Evolutionary conservation across 2,113 vertebrate species (phyloP).

Genomic region (Periophthalmus modestus): DNA sequence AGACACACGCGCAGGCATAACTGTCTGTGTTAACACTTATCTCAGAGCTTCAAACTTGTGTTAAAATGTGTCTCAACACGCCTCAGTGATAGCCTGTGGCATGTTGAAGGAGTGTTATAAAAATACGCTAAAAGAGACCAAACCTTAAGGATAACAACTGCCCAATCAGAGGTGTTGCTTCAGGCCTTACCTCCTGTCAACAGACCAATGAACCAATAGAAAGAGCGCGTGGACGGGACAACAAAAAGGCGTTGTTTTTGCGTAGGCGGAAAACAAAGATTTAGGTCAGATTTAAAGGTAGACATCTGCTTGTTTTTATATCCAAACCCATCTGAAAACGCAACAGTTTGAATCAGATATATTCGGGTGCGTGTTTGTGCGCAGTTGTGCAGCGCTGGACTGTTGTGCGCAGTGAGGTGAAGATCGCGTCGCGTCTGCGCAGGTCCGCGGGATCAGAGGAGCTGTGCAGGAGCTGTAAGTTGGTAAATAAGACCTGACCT

Average conservation of each 20-base stretch:
- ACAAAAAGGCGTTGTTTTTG: background rate
- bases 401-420: background rate
- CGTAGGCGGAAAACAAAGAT: background rate
- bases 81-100: background rate
- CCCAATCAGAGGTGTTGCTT: slow-evolving; percentile 38
- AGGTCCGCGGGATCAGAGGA: slow-evolving; percentile 27
- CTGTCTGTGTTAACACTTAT: background rate
- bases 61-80: background rate
- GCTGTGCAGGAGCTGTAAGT: slow-evolving; percentile 12
- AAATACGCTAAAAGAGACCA: background rate
- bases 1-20: background rate
- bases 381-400: background rate
- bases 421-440: slow-evolving; percentile 16
- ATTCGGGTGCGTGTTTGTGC: background rate
- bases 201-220: slow-evolving; percentile 34
- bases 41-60: background rate
- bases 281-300: background rate
- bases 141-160: background rate
- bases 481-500: slow-evolving; percentile 70
- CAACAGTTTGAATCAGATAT: background rate
- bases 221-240: background rate
- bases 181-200: slow-evolving; percentile 30
- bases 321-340: background rate
- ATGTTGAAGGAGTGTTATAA: background rate
- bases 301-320: no score